Conservation (phyloP, 2,888 invertebrate genomes). For the Loripinus fragilis region DNA sequence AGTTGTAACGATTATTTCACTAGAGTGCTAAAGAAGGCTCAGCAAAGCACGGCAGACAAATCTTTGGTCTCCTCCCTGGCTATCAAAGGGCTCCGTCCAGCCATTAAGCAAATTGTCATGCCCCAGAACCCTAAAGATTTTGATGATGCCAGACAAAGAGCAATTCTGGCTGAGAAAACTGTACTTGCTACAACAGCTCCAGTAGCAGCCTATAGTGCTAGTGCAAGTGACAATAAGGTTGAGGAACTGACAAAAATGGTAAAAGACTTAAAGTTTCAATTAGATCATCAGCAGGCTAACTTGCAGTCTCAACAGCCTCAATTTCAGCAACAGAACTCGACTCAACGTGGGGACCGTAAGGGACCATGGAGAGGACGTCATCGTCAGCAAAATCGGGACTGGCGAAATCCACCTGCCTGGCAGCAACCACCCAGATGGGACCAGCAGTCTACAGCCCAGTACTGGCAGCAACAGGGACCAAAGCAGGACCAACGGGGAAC, state of each 20-base stretch:
- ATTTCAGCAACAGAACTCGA: not conserved
- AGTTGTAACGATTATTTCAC: not conserved
- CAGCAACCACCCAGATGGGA: not conserved
- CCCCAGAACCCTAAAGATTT: not conserved
- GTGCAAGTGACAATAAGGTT: not conserved
- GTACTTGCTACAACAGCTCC: not conserved
- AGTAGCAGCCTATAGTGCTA: not conserved
- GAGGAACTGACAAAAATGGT: too few relatives aligned
- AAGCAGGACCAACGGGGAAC: not conserved
- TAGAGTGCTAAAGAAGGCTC: not conserved
- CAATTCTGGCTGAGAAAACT: not conserved
- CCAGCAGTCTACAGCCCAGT: not conserved
- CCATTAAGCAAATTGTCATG: not conserved
- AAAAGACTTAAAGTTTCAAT: too few relatives aligned
- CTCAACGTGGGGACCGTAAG: too few relatives aligned
- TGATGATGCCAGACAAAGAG: not conserved
- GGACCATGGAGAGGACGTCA: too few relatives aligned
- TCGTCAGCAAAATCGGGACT: not conserved
- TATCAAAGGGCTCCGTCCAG: not conserved
- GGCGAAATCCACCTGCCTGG: not conserved
- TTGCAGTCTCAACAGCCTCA: too few relatives aligned
- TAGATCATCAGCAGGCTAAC: too few relatives aligned
- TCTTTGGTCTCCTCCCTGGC: not conserved
- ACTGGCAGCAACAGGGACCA: not conserved
- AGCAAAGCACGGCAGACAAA: not conserved